These are phyloP conservation scores for Drymodes brunneopygia DNA, from an alignment of 2,113 vertebrate species.

Conservation along the genomic window DNA sequence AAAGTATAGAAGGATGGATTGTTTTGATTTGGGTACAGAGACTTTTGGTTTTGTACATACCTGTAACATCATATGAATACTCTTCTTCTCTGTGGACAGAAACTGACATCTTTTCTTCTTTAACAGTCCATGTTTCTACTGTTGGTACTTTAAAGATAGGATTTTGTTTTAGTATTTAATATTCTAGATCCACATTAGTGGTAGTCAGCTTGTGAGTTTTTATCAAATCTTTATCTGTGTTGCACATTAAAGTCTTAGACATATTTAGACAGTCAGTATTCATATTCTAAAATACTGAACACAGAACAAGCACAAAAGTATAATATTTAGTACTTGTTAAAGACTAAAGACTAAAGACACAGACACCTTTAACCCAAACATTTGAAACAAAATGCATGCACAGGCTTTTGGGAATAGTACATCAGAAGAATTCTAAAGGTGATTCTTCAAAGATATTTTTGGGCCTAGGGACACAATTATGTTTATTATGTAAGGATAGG, in stretches of 20 bases:
- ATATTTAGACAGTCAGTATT: slow-evolving; percentile 56
- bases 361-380: not conserved
- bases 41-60: slow-evolving; percentile 63
- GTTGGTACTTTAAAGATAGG: slow-evolving; percentile 78
- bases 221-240: not conserved
- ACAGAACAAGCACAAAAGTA: not conserved
- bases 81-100: slow-evolving; percentile 77
- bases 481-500: not conserved
- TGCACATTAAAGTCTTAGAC: not conserved
- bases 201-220: slow-evolving; percentile 7
- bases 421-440: slow-evolving; percentile 33
- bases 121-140: slow-evolving; percentile 76
- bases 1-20: not conserved
- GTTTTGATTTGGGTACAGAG: not conserved
- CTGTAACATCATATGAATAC: slow-evolving; percentile 74
- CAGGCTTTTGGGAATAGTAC: not conserved
- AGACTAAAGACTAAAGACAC: not conserved
- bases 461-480: not conserved
- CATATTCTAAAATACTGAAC: slow-evolving; percentile 9
- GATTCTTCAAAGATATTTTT: slow-evolving; percentile 27
- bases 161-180: slow-evolving; percentile 60
- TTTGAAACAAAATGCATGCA: slow-evolving; percentile 1
- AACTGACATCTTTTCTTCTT: slow-evolving; percentile 80
- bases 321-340: not conserved
- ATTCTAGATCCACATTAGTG: slow-evolving; percentile 30